phyloP scores from a whole-genome alignment of 1,140 invertebrate species.

The Prorops nasuta region DNA sequence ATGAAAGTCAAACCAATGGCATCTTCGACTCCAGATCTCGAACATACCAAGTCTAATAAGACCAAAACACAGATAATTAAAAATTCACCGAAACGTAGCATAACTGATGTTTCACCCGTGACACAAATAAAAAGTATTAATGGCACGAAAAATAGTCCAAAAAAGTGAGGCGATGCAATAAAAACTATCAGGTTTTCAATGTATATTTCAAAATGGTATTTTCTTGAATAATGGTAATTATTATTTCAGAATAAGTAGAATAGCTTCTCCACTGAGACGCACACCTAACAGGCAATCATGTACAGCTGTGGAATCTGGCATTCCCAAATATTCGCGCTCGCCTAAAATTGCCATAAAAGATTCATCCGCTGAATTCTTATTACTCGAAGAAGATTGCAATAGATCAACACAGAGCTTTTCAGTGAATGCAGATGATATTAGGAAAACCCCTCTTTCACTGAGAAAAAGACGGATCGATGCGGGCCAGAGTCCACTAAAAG shows the following conservation, averaged over 20 bases:
- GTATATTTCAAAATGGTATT: too few species aligned
- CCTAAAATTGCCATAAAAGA: background rate
- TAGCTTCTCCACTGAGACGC: too few species aligned
- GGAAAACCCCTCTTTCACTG: too few species aligned
- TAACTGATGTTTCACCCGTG: constrained; percentile 40
- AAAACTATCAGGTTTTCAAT: background rate
- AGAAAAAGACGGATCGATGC: background rate
- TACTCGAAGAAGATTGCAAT: background rate
- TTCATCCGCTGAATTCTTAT: background rate
- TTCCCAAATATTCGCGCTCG: constrained; percentile 19
- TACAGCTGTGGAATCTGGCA: constrained; percentile 13
- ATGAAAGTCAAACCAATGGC: constrained; percentile 36
- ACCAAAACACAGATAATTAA: background rate
- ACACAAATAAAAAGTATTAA: constrained; percentile 34
- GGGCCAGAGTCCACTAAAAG: constrained; percentile 28
- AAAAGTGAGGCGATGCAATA: constrained; percentile 15
- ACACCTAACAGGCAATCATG: constrained; percentile 22
- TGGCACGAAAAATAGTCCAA: constrained; percentile 29
- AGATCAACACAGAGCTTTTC: background rate
- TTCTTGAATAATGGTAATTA: too few species aligned
- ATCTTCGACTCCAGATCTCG: constrained; percentile 44
- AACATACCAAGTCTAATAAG: too few species aligned
- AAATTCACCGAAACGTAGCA: constrained; percentile 21
- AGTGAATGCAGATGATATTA: too few species aligned
- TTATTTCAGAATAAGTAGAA: constrained; percentile 15